phyloP scores from a whole-genome alignment of 2,888 invertebrate genomes.

The Drosophila diplacantha region DNA sequence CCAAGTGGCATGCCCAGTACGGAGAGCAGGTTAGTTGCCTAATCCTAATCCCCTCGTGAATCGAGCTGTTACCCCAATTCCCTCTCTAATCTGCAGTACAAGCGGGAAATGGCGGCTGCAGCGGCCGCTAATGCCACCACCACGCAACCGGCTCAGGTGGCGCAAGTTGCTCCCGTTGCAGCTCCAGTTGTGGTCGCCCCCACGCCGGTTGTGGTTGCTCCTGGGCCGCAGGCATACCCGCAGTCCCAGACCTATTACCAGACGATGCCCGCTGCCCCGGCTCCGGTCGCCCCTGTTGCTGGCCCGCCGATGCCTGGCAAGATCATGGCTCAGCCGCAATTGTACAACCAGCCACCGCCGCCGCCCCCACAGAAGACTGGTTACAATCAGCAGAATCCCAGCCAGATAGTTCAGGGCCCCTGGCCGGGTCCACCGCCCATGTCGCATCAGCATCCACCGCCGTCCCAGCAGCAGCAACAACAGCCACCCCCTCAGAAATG shows the following conservation, averaged over 20 bases:
- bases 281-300: neutral
- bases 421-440: slow-evolving; percentile 18
- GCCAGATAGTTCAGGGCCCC: slow-evolving; percentile 3
- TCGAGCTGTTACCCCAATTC: neutral
- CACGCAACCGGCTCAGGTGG: slow-evolving; percentile 3
- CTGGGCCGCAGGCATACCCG: slow-evolving; percentile 32
- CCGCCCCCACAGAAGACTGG: slow-evolving; percentile 43
- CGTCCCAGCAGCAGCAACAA: neutral
- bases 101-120: slow-evolving; percentile 77
- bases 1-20: slow-evolving; percentile 78
- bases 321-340: slow-evolving; percentile 71
- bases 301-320: slow-evolving; percentile 48
- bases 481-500: neutral
- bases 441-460: slow-evolving; percentile 1
- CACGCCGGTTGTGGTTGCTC: slow-evolving; percentile 24
- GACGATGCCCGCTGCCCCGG: slow-evolving; percentile 1
- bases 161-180: slow-evolving; percentile 26
- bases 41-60: too few relatives aligned
- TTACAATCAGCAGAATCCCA: slow-evolving; percentile 15
- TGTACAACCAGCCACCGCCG: slow-evolving; percentile 73
- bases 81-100: slow-evolving; percentile 65
- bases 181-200: slow-evolving; percentile 29
- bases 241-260: slow-evolving; percentile 50
- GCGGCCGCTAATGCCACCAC: slow-evolving; percentile 40
- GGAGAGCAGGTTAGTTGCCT: slow-evolving; percentile 74